These are phyloP conservation scores for Ailuropoda melanoleuca DNA, from an alignment of 2,113 vertebrate genomes.

Conservation along the genomic window DNA sequence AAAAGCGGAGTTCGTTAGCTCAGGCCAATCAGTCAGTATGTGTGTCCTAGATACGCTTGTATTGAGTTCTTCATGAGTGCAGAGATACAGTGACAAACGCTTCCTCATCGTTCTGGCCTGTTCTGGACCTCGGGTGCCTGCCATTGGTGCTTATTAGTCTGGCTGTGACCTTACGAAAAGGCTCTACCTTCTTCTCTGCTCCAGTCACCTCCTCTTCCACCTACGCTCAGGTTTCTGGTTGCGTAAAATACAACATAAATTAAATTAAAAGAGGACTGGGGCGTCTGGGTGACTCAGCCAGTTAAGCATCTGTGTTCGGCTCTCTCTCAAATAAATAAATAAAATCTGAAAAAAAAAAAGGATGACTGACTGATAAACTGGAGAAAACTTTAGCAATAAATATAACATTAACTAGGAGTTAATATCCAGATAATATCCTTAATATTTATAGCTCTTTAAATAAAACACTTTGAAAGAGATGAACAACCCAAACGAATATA, in stretches of 20 bases:
- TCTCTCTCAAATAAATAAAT: background rate
- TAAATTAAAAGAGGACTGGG: background rate
- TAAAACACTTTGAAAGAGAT: background rate
- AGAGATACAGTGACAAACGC: background rate
- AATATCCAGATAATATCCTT: background rate
- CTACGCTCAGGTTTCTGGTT: background rate
- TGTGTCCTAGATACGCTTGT: background rate
- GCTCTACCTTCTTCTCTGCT: background rate
- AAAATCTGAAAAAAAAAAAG: background rate
- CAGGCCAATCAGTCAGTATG: background rate
- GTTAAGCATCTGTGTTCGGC: background rate
- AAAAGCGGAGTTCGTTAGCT: background rate
- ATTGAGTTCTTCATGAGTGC: background rate
- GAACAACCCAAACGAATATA: background rate
- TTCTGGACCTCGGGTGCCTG: background rate
- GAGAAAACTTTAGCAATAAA: background rate
- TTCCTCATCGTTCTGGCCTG: background rate
- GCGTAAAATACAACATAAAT: background rate
- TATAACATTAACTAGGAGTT: background rate
- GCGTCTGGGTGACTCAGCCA: no score
- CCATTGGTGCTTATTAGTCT: background rate
- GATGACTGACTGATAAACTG: background rate
- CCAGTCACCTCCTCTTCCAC: background rate
- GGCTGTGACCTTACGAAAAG: background rate
- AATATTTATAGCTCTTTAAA: background rate